phyloP scores from a whole-genome alignment of 2,888 invertebrate genomes.

The Reticulitermes lucifugus region DNA sequence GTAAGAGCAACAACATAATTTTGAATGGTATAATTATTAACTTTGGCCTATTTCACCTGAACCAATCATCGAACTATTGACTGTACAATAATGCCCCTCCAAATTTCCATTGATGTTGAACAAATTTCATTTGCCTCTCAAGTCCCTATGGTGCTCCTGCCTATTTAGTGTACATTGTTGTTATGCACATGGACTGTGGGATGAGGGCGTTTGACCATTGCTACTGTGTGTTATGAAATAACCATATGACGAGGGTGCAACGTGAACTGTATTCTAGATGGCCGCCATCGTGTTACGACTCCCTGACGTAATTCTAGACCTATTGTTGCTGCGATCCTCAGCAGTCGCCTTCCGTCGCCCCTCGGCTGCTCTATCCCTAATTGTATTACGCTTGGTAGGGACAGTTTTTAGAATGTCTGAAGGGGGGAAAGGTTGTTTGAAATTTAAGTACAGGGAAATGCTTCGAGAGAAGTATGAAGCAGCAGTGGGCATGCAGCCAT shows the following conservation, averaged over 20 bases:
- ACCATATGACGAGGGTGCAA: conserved; percentile 2
- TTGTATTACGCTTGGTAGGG: neutral
- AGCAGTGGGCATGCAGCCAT: neutral
- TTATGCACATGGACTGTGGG: neutral
- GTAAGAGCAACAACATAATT: neutral
- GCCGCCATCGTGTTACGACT: neutral
- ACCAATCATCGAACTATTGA: conserved; percentile 22
- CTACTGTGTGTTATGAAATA: conserved; percentile 23
- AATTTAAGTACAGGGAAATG: neutral
- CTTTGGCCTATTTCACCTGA: conserved; percentile 25
- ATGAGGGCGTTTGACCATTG: neutral
- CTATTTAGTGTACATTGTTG: conserved; percentile 25
- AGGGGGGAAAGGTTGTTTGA: neutral
- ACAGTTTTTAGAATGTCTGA: conserved; percentile 15
- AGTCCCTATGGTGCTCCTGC: conserved; percentile 3
- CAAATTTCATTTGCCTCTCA: conserved; percentile 16
- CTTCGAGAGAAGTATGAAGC: neutral
- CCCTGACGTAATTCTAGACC: neutral
- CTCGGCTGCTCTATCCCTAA: neutral
- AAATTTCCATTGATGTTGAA: conserved; percentile 8
- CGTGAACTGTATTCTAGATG: conserved; percentile 5
- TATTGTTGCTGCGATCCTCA: conserved; percentile 9
- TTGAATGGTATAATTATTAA: conserved; percentile 23
- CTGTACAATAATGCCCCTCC: neutral
- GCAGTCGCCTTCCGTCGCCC: neutral